Percentiles rank a stretch among this genome's conserved stretches.
phyloP scores from a whole-genome alignment of 1,140 invertebrate species.

The Drosophila orena region DNA sequence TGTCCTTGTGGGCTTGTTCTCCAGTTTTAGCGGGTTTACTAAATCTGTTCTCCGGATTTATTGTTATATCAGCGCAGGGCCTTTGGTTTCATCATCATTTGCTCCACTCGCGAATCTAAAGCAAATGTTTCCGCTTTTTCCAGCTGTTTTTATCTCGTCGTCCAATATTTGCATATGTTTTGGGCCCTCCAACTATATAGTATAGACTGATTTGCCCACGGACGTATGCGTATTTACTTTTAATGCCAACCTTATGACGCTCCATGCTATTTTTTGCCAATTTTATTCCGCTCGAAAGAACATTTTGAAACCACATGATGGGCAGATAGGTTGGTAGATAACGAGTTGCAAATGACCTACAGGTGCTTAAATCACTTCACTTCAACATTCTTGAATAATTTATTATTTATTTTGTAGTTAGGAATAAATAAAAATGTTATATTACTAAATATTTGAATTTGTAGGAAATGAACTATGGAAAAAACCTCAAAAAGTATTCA shows the following conservation, averaged over 20 bases:
- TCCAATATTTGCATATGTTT: conserved; percentile 19
- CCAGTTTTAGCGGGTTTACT: background rate
- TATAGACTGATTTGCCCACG: conserved; percentile 7
- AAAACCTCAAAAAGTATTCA: background rate
- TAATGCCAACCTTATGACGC: conserved; percentile 47
- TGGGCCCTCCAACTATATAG: background rate
- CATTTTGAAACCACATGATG: conserved; percentile 23
- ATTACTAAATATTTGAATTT: background rate
- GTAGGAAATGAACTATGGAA: background rate
- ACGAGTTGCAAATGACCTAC: conserved; percentile 19
- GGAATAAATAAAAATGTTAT: background rate
- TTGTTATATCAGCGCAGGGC: conserved; percentile 50
- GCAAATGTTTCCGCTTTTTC: background rate
- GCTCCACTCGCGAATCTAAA: background rate
- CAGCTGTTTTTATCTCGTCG: conserved; percentile 23
- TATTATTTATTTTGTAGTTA: no score
- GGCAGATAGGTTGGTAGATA: conserved; percentile 4
- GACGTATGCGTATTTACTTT: conserved; percentile 26
- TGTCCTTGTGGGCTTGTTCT: conserved; percentile 23
- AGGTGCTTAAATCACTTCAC: conserved; percentile 3
- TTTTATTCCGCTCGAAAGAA: conserved; percentile 22
- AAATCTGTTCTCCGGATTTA: conserved; percentile 17
- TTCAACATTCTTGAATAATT: no score
- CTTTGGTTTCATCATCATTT: conserved; percentile 22
- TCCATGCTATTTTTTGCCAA: conserved; percentile 41